A percentile compares a stretch with the other conserved stretches of the same genome.
Evolutionary conservation across 2,888 invertebrate species (phyloP).

Genomic region (Xestia c-nigrum): DNA sequence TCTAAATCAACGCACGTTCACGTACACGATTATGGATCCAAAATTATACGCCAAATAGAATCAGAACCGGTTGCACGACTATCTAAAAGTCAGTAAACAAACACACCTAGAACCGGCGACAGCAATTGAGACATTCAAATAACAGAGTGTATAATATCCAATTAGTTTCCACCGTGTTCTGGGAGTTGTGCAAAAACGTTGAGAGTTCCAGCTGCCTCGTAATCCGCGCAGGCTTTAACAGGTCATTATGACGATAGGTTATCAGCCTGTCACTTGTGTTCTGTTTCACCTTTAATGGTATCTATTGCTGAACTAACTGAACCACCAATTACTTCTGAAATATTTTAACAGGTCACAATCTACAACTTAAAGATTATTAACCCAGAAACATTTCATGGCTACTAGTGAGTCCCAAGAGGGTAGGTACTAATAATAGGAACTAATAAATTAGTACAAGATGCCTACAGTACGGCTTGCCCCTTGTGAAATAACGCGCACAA

Average conservation of each 20-base stretch:
- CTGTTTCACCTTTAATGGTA: conserved; percentile 2
- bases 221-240: conserved; percentile 10
- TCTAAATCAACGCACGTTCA: conserved; percentile 23
- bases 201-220: conserved; percentile 18
- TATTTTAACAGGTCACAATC: background rate
- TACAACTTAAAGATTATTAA: background rate
- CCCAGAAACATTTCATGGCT: background rate
- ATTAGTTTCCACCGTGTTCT: conserved; percentile 40
- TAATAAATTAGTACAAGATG: background rate
- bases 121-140: conserved; percentile 55
- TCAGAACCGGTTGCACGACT: conserved; percentile 49
- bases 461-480: conserved; percentile 2
- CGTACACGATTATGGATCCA: conserved; percentile 20
- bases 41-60: conserved; percentile 42
- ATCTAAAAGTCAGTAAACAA: conserved; percentile 57
- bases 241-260: conserved; percentile 10
- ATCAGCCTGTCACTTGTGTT: conserved; percentile 12
- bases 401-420: background rate
- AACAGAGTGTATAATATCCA: conserved; percentile 40
- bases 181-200: conserved; percentile 34
- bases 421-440: background rate
- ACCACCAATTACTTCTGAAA: background rate
- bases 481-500: conserved; percentile 5
- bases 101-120: conserved; percentile 42
- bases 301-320: background rate